Evolutionary conservation across 1,140 invertebrate species (phyloP).

Genomic region (Lineus longissimus): DNA sequence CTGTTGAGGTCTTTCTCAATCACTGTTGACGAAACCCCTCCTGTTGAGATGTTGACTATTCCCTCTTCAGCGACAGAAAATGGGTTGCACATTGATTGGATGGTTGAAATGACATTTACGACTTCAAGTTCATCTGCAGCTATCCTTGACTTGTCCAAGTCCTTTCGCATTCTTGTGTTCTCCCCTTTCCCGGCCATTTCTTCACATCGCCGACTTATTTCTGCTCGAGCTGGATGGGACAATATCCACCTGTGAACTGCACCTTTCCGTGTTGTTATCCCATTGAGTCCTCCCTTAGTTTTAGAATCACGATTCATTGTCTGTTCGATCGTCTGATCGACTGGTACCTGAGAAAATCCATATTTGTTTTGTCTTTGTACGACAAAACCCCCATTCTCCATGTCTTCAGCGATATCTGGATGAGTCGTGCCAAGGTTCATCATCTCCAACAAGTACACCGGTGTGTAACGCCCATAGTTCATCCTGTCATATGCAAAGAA

Average conservation of each 20-base stretch:
- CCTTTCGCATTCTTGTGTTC: too few relatives aligned
- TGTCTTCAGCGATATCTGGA: neutral
- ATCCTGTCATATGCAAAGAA: constrained; percentile 9
- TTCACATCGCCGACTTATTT: neutral
- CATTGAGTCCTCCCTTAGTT: constrained; percentile 4
- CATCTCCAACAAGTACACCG: constrained; percentile 15
- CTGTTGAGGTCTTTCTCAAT: too few relatives aligned
- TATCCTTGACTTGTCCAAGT: constrained; percentile 4
- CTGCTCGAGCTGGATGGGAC: neutral
- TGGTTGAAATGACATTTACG: neutral
- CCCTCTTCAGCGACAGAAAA: neutral
- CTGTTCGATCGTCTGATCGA: constrained; percentile 14
- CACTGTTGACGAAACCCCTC: too few relatives aligned
- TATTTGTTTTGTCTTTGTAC: neutral
- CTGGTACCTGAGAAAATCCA: constrained; percentile 4
- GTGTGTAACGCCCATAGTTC: constrained; percentile 13
- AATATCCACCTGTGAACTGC: constrained; percentile 3
- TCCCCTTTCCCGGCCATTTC: constrained; percentile 4
- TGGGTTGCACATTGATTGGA: constrained; percentile 12
- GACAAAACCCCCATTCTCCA: neutral
- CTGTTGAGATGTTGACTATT: neutral
- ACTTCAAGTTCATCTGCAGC: constrained; percentile 12
- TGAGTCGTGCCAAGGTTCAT: neutral
- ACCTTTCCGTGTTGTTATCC: neutral
- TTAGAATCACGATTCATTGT: constrained; percentile 10